Evolutionary conservation across 2,888 invertebrate species (phyloP).

Genomic region (Tipula helvola): DNA sequence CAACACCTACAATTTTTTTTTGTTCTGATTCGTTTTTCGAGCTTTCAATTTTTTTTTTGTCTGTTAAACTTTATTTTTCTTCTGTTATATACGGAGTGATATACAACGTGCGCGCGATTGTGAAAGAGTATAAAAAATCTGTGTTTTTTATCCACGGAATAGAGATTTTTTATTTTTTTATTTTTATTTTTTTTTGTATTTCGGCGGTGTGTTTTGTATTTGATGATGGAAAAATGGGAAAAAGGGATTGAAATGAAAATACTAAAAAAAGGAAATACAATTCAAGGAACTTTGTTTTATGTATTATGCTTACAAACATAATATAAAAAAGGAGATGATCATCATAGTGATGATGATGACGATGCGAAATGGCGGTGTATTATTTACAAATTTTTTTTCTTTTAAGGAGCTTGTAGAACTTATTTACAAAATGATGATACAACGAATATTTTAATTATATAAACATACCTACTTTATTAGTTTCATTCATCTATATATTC

Average conservation of each 20-base stretch:
- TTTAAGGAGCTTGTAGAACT: background rate
- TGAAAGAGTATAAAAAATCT: background rate
- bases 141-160: background rate
- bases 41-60: background rate
- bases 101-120: conserved; percentile 4
- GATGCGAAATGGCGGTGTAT: background rate
- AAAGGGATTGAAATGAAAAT: background rate
- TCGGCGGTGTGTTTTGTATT: background rate
- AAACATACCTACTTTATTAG: background rate
- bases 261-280: background rate
- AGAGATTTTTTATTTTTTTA: background rate
- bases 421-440: background rate
- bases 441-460: background rate
- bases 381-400: background rate
- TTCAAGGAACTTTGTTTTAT: background rate
- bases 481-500: background rate
- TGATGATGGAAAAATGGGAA: background rate
- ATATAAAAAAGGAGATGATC: background rate
- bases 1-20: background rate
- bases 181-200: background rate
- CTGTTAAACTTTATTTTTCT: background rate
- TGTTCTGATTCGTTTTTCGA: background rate
- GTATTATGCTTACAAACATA: background rate
- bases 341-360: background rate
- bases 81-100: background rate